phyloP scores from a whole-genome alignment of 2,113 vertebrate species.

The Xyliphius kryptos region DNA sequence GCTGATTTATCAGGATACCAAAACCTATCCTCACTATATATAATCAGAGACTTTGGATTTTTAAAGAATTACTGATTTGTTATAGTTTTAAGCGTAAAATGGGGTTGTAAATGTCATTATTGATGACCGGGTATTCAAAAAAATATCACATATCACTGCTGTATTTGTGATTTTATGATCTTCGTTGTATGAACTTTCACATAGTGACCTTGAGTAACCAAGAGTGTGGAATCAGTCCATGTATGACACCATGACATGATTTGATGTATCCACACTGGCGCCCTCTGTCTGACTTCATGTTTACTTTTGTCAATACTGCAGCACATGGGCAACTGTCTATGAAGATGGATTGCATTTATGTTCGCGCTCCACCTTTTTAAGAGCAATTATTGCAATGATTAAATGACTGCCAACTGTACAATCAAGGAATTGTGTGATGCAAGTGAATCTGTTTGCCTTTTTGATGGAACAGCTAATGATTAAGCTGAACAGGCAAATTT shows the following conservation, averaged over 20 bases:
- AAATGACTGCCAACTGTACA: conserved; percentile 7
- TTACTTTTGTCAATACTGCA: conserved; percentile 23
- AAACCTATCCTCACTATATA: no score
- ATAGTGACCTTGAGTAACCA: background rate
- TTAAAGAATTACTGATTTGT: no score
- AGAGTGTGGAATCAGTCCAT: background rate
- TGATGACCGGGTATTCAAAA: no score
- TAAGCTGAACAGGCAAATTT: background rate
- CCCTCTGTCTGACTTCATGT: conserved; percentile 5
- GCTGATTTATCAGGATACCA: no score
- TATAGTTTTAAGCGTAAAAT: no score
- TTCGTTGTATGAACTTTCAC: no score
- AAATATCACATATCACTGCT: no score
- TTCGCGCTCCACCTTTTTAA: background rate
- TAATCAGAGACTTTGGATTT: no score
- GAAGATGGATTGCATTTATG: background rate
- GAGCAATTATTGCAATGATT: conserved; percentile 22
- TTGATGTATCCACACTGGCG: background rate
- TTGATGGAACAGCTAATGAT: background rate
- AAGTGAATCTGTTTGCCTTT: background rate
- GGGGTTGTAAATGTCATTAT: no score
- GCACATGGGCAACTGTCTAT: background rate
- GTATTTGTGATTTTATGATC: background rate
- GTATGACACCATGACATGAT: background rate
- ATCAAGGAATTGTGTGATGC: background rate